Percentiles rank a stretch among this genome's conserved stretches.
Evolutionary conservation across 2,888 invertebrate species (phyloP).

Genomic region (Chelonus formosanus): DNA sequence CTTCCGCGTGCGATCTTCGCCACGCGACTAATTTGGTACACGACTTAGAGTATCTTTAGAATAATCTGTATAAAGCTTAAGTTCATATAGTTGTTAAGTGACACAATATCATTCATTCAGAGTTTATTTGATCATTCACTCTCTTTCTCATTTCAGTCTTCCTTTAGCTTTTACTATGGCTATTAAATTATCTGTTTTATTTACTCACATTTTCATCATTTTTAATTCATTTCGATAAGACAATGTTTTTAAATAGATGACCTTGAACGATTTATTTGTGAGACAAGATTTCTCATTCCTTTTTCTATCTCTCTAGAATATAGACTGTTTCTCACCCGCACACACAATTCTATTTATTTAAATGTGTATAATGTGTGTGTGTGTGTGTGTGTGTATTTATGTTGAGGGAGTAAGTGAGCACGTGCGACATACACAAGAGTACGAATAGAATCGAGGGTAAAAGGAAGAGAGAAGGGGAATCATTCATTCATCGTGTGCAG

Average conservation of each 20-base stretch:
- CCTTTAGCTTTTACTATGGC: not conserved
- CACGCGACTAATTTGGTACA: constrained; percentile 33
- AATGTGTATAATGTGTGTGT: not conserved
- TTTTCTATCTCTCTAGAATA: no score
- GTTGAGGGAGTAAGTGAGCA: constrained; percentile 5
- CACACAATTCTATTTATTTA: not conserved
- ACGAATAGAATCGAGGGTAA: constrained; percentile 8
- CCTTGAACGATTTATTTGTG: constrained; percentile 12
- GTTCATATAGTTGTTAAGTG: constrained; percentile 1
- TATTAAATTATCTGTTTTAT: no score
- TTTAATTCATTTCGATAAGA: constrained; percentile 16
- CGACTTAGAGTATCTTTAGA: constrained; percentile 31
- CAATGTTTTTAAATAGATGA: constrained; percentile 7
- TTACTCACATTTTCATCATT: constrained; percentile 25
- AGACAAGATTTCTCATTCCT: not conserved
- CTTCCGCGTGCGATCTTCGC: constrained; percentile 41
- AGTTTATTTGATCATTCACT: constrained; percentile 8
- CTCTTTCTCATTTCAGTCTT: constrained; percentile 23
- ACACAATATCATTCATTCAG: constrained; percentile 17
- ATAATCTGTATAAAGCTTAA: constrained; percentile 18
- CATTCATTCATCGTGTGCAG: constrained; percentile 27
- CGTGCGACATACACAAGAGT: constrained; percentile 5
- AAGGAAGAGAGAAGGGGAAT: constrained; percentile 11
- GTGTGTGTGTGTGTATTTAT: constrained; percentile 11
- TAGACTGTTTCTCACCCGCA: not conserved